phyloP scores from a whole-genome alignment of 2,797 vertebrate species.

The Myotis pilosus region DNA sequence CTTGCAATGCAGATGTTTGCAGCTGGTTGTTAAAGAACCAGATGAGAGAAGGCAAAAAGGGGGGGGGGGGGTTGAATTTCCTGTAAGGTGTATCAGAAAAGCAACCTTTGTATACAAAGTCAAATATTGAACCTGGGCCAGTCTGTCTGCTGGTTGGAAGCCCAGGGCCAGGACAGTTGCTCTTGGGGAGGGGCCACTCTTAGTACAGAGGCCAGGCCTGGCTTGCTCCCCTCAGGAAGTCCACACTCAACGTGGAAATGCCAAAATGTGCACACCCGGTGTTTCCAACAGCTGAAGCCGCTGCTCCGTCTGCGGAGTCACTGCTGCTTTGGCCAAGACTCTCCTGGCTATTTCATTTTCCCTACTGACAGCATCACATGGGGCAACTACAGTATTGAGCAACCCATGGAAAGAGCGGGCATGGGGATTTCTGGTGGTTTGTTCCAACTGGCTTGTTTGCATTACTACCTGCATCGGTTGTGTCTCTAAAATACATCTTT shows the following conservation, averaged over 20 bases:
- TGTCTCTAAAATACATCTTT: conserved; percentile 3
- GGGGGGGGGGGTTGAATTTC: not conserved
- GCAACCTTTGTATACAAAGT: not conserved
- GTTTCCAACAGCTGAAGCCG: conserved; percentile 14
- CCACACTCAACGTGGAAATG: not conserved
- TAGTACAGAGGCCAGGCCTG: not conserved
- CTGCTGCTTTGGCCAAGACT: not conserved
- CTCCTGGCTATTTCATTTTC: conserved; percentile 51
- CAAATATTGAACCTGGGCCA: not conserved
- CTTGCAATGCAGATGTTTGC: not conserved
- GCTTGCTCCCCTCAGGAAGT: not conserved
- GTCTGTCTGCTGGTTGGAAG: not conserved
- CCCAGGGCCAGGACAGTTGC: not conserved
- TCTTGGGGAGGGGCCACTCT: not conserved
- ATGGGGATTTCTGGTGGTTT: conserved; percentile 4
- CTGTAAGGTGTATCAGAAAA: not conserved
- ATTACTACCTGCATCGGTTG: not conserved
- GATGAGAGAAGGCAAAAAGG: not conserved
- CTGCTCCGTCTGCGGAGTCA: not conserved
- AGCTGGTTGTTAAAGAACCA: conserved; percentile 10
- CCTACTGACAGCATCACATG: not conserved
- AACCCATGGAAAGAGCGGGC: not conserved
- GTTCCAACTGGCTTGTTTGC: not conserved
- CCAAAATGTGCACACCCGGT: conserved; percentile 27
- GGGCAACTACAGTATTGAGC: conserved; percentile 51